These are phyloP conservation scores for Tragelaphus buxtoni DNA, from an alignment of 2,113 vertebrate genomes.

Conservation along the genomic window DNA sequence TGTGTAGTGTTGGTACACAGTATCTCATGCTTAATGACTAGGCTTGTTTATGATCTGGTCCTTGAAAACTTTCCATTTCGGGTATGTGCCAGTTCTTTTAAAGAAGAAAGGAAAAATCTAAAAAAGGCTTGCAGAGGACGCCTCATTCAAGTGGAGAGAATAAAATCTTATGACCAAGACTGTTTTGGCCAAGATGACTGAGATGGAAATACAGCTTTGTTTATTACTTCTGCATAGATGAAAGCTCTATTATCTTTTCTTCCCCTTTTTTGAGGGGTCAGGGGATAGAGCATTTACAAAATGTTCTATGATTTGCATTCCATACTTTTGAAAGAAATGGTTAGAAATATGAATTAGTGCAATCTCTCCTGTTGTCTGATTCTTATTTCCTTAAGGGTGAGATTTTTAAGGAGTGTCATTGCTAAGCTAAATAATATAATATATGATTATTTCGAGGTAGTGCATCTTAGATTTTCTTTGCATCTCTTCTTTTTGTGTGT, in stretches of 20 bases:
- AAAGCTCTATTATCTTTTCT: background rate
- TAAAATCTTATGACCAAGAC: conserved; percentile 24
- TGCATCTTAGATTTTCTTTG: background rate
- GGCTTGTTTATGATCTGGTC: background rate
- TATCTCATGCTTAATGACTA: background rate
- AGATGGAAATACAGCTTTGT: background rate
- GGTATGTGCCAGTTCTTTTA: conserved; percentile 25
- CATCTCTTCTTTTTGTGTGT: background rate
- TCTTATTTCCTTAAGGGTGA: conserved; percentile 12
- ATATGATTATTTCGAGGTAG: background rate
- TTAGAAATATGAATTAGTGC: background rate
- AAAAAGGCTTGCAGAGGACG: background rate
- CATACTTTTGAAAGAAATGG: background rate
- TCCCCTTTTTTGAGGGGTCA: background rate
- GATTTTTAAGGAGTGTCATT: background rate
- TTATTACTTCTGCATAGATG: background rate
- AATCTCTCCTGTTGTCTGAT: background rate
- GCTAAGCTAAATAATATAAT: background rate
- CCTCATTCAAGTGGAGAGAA: background rate
- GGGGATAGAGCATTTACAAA: background rate
- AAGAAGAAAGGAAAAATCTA: conserved; percentile 20
- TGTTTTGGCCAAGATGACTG: background rate
- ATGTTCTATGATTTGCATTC: background rate
- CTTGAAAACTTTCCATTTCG: conserved; percentile 18
- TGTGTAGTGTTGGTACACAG: background rate